Conservation (phyloP, 2,113 vertebrate species). For the Fregetta grallaria region DNA sequence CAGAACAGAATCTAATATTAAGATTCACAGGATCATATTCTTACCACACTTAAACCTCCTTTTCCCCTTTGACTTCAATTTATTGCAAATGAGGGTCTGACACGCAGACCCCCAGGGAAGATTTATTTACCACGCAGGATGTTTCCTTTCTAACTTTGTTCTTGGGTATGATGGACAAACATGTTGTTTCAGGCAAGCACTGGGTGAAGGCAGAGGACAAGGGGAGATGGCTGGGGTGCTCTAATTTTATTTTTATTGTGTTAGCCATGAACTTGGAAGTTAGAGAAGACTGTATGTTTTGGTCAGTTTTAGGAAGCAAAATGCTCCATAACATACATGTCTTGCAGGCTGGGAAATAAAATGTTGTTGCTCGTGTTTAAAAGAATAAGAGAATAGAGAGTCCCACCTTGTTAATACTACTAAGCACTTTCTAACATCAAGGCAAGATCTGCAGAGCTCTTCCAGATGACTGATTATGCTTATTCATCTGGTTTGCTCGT, state of each 20-base stretch:
- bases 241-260: neutral
- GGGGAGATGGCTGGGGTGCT: neutral
- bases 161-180: neutral
- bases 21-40: neutral
- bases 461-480: constrained; percentile 24
- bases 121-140: neutral
- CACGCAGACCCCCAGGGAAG: neutral
- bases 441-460: constrained; percentile 34
- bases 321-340: neutral
- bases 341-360: constrained; percentile 5
- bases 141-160: neutral
- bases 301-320: neutral
- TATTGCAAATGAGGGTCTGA: neutral
- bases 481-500: constrained; percentile 35
- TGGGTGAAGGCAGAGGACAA: neutral
- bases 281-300: neutral
- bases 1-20: neutral
- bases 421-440: neutral
- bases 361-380: neutral
- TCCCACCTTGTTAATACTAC: neutral
- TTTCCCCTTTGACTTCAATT: neutral
- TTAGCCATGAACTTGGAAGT: neutral
- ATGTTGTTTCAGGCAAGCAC: neutral
- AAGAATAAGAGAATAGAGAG: neutral
- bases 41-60: neutral